Evolutionary conservation across 2,888 invertebrate species (phyloP).

Genomic region (Euplagia quadripunctaria): DNA sequence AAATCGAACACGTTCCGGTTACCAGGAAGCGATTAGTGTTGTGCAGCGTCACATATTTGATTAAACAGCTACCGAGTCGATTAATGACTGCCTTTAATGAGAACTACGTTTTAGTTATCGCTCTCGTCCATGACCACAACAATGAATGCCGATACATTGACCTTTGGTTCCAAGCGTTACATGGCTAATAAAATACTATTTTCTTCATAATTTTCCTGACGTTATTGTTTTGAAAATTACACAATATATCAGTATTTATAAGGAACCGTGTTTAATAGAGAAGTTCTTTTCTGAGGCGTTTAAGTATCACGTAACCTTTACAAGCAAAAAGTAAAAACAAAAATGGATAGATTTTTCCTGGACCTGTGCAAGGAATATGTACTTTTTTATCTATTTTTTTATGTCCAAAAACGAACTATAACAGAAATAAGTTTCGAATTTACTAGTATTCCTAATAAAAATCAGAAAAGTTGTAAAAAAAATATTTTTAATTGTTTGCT

Average conservation of each 20-base stretch:
- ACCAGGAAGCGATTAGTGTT: constrained; percentile 33
- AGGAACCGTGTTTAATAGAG: background rate
- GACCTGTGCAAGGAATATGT: no score
- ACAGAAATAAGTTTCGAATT: no score
- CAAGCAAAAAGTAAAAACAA: no score
- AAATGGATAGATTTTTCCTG: no score
- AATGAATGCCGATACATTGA: constrained; percentile 52
- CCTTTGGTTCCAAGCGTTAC: constrained; percentile 45
- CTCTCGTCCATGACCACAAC: constrained; percentile 51
- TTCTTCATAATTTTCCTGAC: constrained; percentile 28
- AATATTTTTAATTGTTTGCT: background rate
- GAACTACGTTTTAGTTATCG: constrained; percentile 45
- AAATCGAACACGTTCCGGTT: constrained; percentile 20
- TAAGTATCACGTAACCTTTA: no score
- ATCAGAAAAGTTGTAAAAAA: background rate
- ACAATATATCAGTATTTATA: background rate
- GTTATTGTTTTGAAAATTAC: no score
- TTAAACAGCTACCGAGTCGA: constrained; percentile 34
- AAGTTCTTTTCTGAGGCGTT: no score
- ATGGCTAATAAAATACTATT: constrained; percentile 33
- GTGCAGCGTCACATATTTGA: constrained; percentile 29
- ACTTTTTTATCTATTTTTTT: no score
- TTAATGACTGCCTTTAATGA: constrained; percentile 47
- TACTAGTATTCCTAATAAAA: no score
- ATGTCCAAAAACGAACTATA: background rate